phyloP scores from a whole-genome alignment of 2,797 vertebrate species.

The Gouania willdenowi region DNA sequence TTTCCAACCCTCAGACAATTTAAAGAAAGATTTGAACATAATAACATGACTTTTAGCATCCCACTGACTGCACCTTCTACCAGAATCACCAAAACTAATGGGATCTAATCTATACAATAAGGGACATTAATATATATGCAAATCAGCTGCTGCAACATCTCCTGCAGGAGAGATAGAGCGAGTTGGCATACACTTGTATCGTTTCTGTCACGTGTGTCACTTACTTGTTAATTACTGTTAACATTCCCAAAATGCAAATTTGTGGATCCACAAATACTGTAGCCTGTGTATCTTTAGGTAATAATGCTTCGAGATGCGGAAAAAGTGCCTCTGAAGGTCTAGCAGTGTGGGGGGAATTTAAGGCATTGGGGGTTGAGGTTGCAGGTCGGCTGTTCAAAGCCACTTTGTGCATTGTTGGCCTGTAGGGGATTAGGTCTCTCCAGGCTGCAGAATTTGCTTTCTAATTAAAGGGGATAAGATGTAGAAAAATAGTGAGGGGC shows the following conservation, averaged over 20 bases:
- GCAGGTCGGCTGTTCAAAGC: conserved; percentile 95
- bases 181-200: conserved; percentile 52
- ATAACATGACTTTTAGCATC: conserved; percentile 72
- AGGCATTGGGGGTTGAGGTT: conserved; percentile 69
- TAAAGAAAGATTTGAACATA: conserved; percentile 70
- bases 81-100: conserved; percentile 85
- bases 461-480: conserved; percentile 99
- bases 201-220: conserved; percentile 59
- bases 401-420: conserved; percentile 98
- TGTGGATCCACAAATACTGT: conserved; percentile 46
- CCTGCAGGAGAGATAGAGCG: conserved; percentile 41
- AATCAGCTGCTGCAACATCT: conserved; percentile 72
- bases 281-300: conserved; percentile 48
- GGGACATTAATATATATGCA: conserved; percentile 85
- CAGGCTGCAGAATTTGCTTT: conserved; percentile 99
- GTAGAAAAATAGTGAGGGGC: conserved; percentile 80
- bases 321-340: conserved; percentile 52
- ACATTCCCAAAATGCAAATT: conserved; percentile 67
- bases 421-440: conserved; percentile 99
- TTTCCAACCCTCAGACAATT: conserved; percentile 73
- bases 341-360: conserved; percentile 50
- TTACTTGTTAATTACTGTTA: conserved; percentile 67
- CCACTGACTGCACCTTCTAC: conserved; percentile 71
- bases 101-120: conserved; percentile 84
- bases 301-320: conserved; percentile 49